Base-by-base conservation (phyloP, 2,888 invertebrate species). In the Alviniconcha strummeri region DNA sequence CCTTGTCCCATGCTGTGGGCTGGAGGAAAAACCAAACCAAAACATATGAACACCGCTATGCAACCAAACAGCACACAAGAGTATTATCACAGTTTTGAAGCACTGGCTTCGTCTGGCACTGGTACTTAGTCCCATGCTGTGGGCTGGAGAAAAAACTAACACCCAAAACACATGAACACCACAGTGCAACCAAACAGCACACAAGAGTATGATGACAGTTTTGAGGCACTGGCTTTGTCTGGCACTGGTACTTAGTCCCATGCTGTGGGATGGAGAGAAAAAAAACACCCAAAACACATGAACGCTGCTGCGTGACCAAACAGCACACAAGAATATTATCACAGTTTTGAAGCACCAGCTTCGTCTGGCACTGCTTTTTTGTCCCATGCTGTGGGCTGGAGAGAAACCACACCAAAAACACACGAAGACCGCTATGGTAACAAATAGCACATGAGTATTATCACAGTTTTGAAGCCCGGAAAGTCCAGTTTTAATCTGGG, bases 171-270 rank as follows among this genome's bases (percentile, higher is more conserved):
- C 8, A 72, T 36, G 36, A 17, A 71, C 72, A 36, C 72, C 9
- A 9, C 15, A 13, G 15, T 67, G 15, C 67, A 67, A 9, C 15
- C 67, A 67, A 9, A 67, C 67, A 67, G 15, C 67, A 67, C 67
- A 67, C 67, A 67, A 9, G 15, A 9, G 15, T 15, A 67, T 15
- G 15, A 9, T 67, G 11, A 67, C 67, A 67, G 11, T 13, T n/a
- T n/a, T n/a, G n/a, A n/a, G n/a, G n/a, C n/a, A n/a, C n/a, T n/a
- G n/a, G n/a, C n/a, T n/a, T 89, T 86, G n/a, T 90, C 89, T 17
- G 91, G 89, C 17, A 91, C 89, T 52, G 91, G 88, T 0, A 86
- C 88, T 54, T 84, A 86, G 81, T 91, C 92, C 91, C 92, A 92
- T 0, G 89, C 91, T 82, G 87, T 87, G 2, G 88, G 88, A 90